A percentile compares a stretch with the other conserved stretches of the same genome.
Conservation (phyloP, 2,888 invertebrate genomes). For the Parapristionchus giblindavisi region DNA sequence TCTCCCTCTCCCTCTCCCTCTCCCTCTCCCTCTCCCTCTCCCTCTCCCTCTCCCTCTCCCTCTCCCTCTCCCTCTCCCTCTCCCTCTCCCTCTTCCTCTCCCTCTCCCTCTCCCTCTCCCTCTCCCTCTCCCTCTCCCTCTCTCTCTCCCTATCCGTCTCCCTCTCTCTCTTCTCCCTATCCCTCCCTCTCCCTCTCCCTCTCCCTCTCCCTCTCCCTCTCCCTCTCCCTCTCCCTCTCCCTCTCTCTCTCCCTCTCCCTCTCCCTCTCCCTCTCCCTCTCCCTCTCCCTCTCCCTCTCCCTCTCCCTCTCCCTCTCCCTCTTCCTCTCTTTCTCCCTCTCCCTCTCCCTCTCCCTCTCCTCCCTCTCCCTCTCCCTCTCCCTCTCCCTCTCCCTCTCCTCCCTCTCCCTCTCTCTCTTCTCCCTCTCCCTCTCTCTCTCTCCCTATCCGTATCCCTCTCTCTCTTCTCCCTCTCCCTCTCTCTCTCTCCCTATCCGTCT, state of each 20-base stretch:
- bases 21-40: too few relatives aligned
- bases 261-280: neutral
- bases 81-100: too few relatives aligned
- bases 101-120: too few relatives aligned
- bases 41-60: too few relatives aligned
- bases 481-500: neutral
- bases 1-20: too few relatives aligned
- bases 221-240: neutral
- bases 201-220: neutral
- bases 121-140: too few relatives aligned
- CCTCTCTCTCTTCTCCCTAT: too few relatives aligned
- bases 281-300: neutral
- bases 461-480: neutral
- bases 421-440: neutral
- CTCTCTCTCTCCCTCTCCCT: neutral
- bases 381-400: conserved; percentile 22
- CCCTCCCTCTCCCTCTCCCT: neutral
- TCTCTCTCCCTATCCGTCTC: too few relatives aligned
- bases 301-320: neutral
- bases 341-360: neutral
- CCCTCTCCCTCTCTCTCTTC: neutral
- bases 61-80: too few relatives aligned
- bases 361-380: conserved; percentile 5
- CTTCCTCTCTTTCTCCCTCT: neutral
- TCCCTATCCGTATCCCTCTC: conserved; percentile 7